These are phyloP conservation scores for Corydoras sp. DNA, from an alignment of 2,113 vertebrate genomes.

Conservation along the genomic window DNA sequence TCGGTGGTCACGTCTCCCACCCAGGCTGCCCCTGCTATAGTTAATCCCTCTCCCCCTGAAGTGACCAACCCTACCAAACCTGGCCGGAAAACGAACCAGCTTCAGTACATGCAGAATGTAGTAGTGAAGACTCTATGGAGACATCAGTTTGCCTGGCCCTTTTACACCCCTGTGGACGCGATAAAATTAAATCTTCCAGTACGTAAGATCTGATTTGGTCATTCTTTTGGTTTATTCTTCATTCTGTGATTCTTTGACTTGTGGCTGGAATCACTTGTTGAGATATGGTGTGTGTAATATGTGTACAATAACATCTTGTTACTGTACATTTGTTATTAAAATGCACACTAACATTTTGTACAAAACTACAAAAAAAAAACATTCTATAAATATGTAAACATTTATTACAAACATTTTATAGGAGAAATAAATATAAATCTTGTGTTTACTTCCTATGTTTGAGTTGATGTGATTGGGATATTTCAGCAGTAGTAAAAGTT, in stretches of 20 bases:
- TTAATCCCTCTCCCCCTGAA: conserved; percentile 82
- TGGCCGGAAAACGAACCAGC: conserved; percentile 93
- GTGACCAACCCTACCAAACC: conserved; percentile 86
- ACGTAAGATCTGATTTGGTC: conserved; percentile 38
- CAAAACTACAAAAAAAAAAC: no score
- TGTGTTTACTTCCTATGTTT: no score
- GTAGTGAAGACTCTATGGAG: conserved; percentile 99
- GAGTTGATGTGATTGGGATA: no score
- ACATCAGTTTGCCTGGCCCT: conserved; percentile 98
- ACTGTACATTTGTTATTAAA: no score
- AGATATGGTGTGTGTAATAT: no score
- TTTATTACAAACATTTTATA: no score
- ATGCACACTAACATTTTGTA: no score
- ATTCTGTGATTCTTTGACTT: neutral
- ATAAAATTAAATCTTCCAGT: conserved; percentile 90
- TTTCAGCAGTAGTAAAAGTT: no score
- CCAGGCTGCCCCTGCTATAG: conserved; percentile 72
- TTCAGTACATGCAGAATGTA: conserved; percentile 99
- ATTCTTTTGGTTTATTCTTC: neutral
- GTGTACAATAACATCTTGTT: no score
- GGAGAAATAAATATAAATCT: no score
- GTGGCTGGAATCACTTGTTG: no score
- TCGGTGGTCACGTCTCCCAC: conserved; percentile 75
- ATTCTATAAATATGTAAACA: no score
- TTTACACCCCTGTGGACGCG: conserved; percentile 93